Evolutionary conservation across 2,888 invertebrate species (phyloP), one percentile per base, ranked within the genome.

Genomic region (Smittia sp.): DNA sequence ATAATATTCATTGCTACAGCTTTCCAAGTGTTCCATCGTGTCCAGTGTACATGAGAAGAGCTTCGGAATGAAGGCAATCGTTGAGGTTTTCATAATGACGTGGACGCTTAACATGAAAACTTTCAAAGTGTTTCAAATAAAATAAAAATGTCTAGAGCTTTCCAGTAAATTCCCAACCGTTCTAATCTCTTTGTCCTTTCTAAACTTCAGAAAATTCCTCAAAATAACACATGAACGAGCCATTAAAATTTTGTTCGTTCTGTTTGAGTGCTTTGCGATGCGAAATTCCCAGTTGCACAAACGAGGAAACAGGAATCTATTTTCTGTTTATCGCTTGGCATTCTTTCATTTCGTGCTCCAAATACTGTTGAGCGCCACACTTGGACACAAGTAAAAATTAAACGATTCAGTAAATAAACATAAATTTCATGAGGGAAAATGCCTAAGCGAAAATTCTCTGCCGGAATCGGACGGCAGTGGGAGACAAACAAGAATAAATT

Each of bases 321-420:
- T 46, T 46, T 46, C n/a, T 46, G 46, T 46, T 46, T 46, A 46
- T 46, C 46, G 46, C n/a, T 46, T 11, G 4, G 46, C 46, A 46
- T 32, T 32, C 32, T 32, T 32, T 9, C 32, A 32, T 46, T 46
- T 46, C 46, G 46, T 46, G 46, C 46, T 46, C 15, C 46, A 46
- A 46, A 46, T n/a, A 46, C n/a, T 46, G 15, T n/a, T 46, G 58
- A 58, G 24, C n/a, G 27, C 25, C 27, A 18, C 69, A 69, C 25
- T 69, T 25, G 54, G 25, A 54, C 54, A 46, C 46, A 62, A 72
- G 39, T 72, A 72, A 72, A 66, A 38, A n/a, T 66, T 62, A 52
- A 72, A 72, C 72, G 62, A 62, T 72, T 72, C 72, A 72, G 72
- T 72, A 72, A 72, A 72, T 72, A 72, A 72, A 72, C 72, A 72